Percentiles rank a stretch among this genome's conserved stretches.
Conservation (phyloP, 2,113 vertebrate species). For the Neodon shergylaensis region DNA sequence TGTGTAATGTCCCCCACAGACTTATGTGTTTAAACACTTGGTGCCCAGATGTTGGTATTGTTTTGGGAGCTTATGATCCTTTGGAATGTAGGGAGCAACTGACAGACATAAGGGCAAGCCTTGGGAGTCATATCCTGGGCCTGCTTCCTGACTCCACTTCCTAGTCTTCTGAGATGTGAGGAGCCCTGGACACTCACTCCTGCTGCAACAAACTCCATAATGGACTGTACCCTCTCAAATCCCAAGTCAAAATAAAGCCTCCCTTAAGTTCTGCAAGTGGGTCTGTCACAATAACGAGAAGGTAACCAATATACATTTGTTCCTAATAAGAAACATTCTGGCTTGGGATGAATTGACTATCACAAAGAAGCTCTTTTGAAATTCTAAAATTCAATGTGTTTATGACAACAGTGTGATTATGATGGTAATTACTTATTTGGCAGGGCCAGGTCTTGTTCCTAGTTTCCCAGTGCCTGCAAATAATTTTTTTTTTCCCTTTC, state of each 20-base stretch:
- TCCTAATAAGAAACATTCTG: slow-evolving; percentile 15
- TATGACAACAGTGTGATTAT: neutral
- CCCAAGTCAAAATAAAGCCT: neutral
- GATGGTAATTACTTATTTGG: no score
- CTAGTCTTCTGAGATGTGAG: neutral
- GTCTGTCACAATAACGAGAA: neutral
- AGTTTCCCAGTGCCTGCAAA: neutral
- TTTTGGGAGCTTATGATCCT: neutral
- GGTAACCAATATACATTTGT: neutral
- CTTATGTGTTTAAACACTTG: neutral
- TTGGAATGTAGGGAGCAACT: neutral
- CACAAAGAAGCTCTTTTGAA: slow-evolving; percentile 18
- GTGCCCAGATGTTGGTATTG: no score
- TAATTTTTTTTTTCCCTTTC: no score
- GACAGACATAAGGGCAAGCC: neutral
- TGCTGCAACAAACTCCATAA: neutral
- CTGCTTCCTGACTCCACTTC: neutral
- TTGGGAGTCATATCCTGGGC: neutral
- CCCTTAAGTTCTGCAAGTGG: neutral
- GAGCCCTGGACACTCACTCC: neutral
- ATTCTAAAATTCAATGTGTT: neutral
- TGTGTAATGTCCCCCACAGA: neutral
- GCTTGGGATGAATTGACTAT: neutral
- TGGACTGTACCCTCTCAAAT: neutral
- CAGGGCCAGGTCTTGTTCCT: neutral